Base-by-base conservation (phyloP, 2,113 vertebrate genomes). In the Aphyosemion australe region DNA sequence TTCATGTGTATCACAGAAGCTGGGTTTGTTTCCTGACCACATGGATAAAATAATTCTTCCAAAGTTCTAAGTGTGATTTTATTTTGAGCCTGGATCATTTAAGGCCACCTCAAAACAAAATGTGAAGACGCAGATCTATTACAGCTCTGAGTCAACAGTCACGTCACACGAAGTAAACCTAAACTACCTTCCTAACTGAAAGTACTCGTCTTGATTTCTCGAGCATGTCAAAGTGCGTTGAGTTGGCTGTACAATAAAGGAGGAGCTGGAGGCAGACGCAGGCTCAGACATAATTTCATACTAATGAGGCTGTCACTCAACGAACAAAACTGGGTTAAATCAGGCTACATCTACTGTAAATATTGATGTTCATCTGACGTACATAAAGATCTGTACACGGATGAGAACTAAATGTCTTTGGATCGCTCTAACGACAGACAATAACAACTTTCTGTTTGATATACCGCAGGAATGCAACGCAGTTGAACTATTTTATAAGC, bases 281-380 rank as follows among this genome's bases (percentile, higher is more conserved):
- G n/a, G n/a, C 46, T 48, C n/a, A 48, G 46, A 48, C n/a, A 48
- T 48, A 48, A 19, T 48, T 48, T 48, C 9, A 48, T 19, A 48
- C 46, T 19, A 48, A 48, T 48, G 2, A 48, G n/a, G 46, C 46
- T 48, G 46, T 48, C 46, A 19, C n/a, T 48, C 46, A 19, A 48
- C 19, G n/a, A 9, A 48, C 7, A 19, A 48, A n/a, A 48, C n/a
- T 11, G 10, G 46, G 46, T 48, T 18, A 48, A 8, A 19, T 48
- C n/a, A 48, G n/a, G 46, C 6, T 19, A 18, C 46, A 48, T n/a
- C 16, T 48, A 18, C n/a, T 48, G 46, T 48, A 48, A 48, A 48
- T 19, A 48, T 8, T 48, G 16, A 16, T 48, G 46, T 19, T 19
- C 46, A 48, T 19, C 9, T 48, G 46, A 8, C 8, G 16, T 19